These are phyloP conservation scores for Drosophila arizonae DNA, from an alignment of 1,140 invertebrate genomes.

Conservation along the genomic window DNA sequence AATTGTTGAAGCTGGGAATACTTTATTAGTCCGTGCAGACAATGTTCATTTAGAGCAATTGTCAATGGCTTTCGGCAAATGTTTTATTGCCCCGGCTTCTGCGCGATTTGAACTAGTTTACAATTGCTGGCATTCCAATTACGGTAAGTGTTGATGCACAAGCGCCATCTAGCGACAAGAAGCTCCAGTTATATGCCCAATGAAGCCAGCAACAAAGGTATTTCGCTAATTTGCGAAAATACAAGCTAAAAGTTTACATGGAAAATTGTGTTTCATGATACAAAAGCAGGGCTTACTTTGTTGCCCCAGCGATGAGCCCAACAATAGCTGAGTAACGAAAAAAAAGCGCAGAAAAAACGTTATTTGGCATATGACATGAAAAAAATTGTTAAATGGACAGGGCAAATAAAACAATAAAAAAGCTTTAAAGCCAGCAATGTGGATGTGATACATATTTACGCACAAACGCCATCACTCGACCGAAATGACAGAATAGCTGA, in stretches of 20 bases:
- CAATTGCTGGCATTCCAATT: neutral
- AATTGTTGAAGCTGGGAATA: neutral
- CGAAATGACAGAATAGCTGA: neutral
- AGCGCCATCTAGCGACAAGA: neutral
- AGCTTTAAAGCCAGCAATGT: neutral
- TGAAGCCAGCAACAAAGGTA: neutral
- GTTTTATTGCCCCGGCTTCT: neutral
- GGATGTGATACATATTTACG: too few species aligned
- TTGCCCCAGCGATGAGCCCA: too few species aligned
- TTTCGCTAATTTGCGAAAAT: neutral
- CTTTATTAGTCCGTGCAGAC: neutral
- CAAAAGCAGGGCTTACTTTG: too few species aligned
- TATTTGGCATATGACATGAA: too few species aligned
- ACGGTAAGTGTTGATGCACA: neutral
- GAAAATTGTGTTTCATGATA: neutral
- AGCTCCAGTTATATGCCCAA: too few species aligned
- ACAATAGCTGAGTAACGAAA: too few species aligned
- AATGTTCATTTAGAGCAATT: neutral
- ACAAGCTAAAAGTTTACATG: neutral
- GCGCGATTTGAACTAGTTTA: neutral
- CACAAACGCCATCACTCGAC: neutral
- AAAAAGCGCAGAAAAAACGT: too few species aligned
- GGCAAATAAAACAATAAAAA: neutral
- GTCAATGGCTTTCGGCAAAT: neutral
- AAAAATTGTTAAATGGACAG: too few species aligned